These are phyloP conservation scores for Odontomyia ornata DNA, from an alignment of 2,888 invertebrate genomes.

Conservation along the genomic window DNA sequence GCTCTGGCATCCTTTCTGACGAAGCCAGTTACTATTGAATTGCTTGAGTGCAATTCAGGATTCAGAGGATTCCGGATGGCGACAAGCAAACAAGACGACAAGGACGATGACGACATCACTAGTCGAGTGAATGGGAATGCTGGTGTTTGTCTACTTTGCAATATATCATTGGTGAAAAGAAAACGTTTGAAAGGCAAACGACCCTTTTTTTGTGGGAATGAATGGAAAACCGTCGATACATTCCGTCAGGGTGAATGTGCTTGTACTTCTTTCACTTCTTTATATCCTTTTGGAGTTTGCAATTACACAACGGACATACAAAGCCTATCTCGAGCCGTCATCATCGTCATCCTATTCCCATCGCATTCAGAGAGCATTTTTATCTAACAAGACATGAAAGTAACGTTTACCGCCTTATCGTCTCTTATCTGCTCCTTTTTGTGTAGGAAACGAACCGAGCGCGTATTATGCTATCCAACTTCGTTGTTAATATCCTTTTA, in stretches of 20 bases:
- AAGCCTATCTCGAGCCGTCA: constrained; percentile 8
- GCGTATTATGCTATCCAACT: constrained; percentile 31
- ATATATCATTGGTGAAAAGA: constrained; percentile 39
- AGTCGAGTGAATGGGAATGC: not conserved
- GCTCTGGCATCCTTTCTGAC: not conserved
- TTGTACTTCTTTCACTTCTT: constrained; percentile 18
- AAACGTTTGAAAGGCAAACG: constrained; percentile 36
- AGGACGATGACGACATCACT: not conserved
- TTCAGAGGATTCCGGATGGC: no score
- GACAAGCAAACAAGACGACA: not conserved
- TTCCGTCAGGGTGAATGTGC: constrained; percentile 36
- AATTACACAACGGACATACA: constrained; percentile 34
- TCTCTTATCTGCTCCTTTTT: constrained; percentile 31
- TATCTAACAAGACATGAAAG: constrained; percentile 36
- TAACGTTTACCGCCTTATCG: constrained; percentile 37
- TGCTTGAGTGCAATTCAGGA: constrained; percentile 30
- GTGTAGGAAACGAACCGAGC: constrained; percentile 20
- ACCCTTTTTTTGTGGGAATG: constrained; percentile 21
- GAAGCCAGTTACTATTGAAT: constrained; percentile 22
- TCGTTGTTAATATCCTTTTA: constrained; percentile 34
- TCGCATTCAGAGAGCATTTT: constrained; percentile 24
- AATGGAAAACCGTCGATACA: constrained; percentile 29
- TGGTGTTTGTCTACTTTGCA: constrained; percentile 32
- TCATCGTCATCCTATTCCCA: not conserved
- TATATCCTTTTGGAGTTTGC: constrained; percentile 23